These are phyloP conservation scores for Zenarchopterus dispar DNA, from an alignment of 2,797 vertebrate species.

Conservation along the genomic window DNA sequence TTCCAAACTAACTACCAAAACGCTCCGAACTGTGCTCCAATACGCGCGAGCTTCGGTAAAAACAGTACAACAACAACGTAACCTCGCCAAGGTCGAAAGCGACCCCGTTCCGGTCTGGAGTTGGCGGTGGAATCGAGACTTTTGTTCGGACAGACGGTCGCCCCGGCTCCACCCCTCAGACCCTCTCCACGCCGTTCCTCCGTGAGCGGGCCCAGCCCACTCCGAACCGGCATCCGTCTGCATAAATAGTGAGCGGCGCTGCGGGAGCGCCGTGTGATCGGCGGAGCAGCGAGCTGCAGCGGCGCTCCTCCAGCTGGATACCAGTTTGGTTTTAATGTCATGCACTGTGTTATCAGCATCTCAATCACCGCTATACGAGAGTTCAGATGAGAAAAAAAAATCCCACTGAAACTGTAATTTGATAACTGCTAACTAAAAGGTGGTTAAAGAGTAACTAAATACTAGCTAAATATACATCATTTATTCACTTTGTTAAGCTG, in stretches of 20 bases:
- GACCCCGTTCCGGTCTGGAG: conserved; percentile 27
- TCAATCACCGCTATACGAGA: conserved; percentile 40
- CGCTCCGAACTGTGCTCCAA: conserved; percentile 32
- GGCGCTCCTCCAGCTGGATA: conserved; percentile 47
- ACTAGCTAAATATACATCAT: conserved; percentile 71
- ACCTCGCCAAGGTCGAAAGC: conserved; percentile 38
- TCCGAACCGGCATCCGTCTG: conserved; percentile 59
- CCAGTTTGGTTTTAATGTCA: conserved; percentile 57
- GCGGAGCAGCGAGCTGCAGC: conserved; percentile 44
- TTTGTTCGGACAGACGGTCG: conserved; percentile 15
- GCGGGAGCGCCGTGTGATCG: conserved; percentile 62
- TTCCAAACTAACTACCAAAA: conserved; percentile 25
- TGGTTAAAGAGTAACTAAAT: conserved; percentile 70
- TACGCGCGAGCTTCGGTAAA: conserved; percentile 29
- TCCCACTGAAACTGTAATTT: conserved; percentile 57
- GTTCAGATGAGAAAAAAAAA: conserved; percentile 35
- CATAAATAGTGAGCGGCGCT: conserved; percentile 72
- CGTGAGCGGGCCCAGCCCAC: conserved; percentile 78
- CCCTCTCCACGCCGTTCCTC: conserved; percentile 28
- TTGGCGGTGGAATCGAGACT: conserved; percentile 47
- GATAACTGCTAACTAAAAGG: conserved; percentile 62
- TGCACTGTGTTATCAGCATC: conserved; percentile 54
- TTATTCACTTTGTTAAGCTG: conserved; percentile 60
- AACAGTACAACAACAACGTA: conserved; percentile 36
- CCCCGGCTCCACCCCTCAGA: conserved; percentile 36